Base-by-base conservation (phyloP, 2,888 invertebrate species). In the Crossocerus cetratus region DNA sequence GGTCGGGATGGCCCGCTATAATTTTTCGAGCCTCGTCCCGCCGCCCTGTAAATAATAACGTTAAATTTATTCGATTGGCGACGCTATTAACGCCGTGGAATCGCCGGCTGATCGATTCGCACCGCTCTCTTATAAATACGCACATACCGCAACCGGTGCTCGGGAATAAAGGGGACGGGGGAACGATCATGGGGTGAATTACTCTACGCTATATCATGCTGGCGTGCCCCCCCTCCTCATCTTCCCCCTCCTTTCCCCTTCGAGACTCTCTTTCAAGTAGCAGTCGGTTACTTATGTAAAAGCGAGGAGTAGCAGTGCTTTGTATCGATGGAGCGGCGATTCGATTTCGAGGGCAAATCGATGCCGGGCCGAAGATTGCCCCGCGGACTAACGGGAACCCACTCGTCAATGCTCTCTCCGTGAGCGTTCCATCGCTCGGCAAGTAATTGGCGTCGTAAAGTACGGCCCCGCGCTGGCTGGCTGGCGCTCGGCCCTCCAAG, bases 341-440 rank as follows among this genome's bases (percentile, higher is more conserved):
- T 77, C 72, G 80, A 81, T 80, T 81, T 82, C 73, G 82, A 81
- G 75, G 77, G 82, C 81, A 81, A 79, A 79, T 79, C 79, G 81
- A 77, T 74, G 64, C 69, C 44, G 65, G 65, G 69, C 68, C 72
- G 64, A 72, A 73, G 75, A 81, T 78, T 67, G 77, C 66, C 57
- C 56, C 45, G 45, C 69, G 58, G 66, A 69, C 54, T 81, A 81
- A 81, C 81, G 81, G 32, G 81, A 81, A 81, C 74, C 59, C 21
- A 58, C 79, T 75, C 74, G 81, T 77, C 79, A 59, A 79, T 77
- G 73, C 74, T 65, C 74, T 16, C 72, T 73, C 75, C 71, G 68
- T 68, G 76, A 78, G 60, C 58, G 63, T 62, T 73, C 70, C 66
- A 65, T 71, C 82, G 73, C 68, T 69, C 76, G 64, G 59, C 71